These are phyloP conservation scores for Netelia fuscicornis DNA, from an alignment of 2,888 invertebrate genomes.

Conservation along the genomic window DNA sequence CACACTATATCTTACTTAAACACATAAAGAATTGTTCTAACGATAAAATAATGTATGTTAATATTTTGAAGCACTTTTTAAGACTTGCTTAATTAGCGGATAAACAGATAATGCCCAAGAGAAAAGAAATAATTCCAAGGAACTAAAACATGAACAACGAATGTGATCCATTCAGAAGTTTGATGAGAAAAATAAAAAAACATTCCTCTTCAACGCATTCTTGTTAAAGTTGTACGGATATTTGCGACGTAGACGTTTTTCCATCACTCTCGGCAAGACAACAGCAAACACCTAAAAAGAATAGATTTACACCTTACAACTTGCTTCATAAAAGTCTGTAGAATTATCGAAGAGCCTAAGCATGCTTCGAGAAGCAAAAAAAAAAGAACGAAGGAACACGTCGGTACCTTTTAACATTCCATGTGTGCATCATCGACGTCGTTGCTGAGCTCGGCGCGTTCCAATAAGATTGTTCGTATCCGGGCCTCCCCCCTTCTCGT, in stretches of 20 bases:
- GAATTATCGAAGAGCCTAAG: background rate
- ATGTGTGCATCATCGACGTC: conserved; percentile 54
- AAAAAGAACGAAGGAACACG: conserved; percentile 19
- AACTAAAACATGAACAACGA: too few relatives aligned
- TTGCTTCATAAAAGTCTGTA: background rate
- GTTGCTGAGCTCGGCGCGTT: conserved; percentile 44
- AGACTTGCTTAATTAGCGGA: too few relatives aligned
- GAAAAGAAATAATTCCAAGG: too few relatives aligned
- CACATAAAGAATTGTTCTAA: too few relatives aligned
- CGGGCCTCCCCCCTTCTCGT: conserved; percentile 35
- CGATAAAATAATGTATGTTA: too few relatives aligned
- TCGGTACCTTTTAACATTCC: conserved; percentile 64
- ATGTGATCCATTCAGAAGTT: background rate
- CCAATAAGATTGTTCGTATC: conserved; percentile 66
- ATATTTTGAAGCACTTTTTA: too few relatives aligned
- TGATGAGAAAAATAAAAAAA: background rate
- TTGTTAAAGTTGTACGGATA: background rate
- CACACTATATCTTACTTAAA: background rate
- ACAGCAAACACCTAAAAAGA: background rate
- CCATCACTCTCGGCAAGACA: background rate
- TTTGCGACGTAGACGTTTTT: background rate
- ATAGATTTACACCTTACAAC: background rate
- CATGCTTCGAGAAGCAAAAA: background rate
- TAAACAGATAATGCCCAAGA: too few relatives aligned
- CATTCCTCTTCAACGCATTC: background rate